Evolutionary conservation across 2,888 invertebrate genomes (phyloP), one percentile per base, ranked within the genome.

Genomic region (Protodeltote pygarga): DNA sequence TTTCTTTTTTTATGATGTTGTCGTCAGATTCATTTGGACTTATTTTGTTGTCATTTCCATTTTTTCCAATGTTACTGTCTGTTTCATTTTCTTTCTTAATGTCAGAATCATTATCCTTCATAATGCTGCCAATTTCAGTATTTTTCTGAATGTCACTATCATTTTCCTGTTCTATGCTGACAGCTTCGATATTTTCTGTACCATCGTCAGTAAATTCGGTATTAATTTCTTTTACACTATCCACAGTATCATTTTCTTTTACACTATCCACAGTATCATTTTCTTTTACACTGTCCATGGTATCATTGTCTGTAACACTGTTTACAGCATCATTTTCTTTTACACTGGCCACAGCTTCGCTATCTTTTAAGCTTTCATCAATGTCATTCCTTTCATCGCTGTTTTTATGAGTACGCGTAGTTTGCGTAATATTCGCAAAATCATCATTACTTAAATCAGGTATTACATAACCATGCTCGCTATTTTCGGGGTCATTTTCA

Each of bases 401-500:
- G 0, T 24, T 24, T 37, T 13, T 1, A 4, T 13, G 8, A 3
- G 8, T 9, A 11, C 31, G 32, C 15, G 14, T n/a, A 17, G 13
- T 28, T 25, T 6, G 23, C 15, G 15, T 16, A 19, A 20, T 8
- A 0, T 29, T 11, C 11, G 19, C 8, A 3, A 14, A 10, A 14
- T 17, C 37, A 33, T 40, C 28, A 37, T 45, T 49, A 31, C 42
- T 57, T 29, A 45, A 17, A 23, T 40, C 32, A 10, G 41, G 39
- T 35, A 39, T 29, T 11, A 19, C 23, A 38, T 53, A 21, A 5
- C 39, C 11, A 40, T 52, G 52, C 27, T 42, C 44, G 28, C 48
- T 46, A 14, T 27, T 23, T 27, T 35, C 39, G 15, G 60, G 35
- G 45, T 64, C 65, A 4, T 21, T 40, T 3, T 45, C 52, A 38